phyloP scores from a whole-genome alignment of 2,888 invertebrate genomes.

The Cataglyphis cursor region DNA sequence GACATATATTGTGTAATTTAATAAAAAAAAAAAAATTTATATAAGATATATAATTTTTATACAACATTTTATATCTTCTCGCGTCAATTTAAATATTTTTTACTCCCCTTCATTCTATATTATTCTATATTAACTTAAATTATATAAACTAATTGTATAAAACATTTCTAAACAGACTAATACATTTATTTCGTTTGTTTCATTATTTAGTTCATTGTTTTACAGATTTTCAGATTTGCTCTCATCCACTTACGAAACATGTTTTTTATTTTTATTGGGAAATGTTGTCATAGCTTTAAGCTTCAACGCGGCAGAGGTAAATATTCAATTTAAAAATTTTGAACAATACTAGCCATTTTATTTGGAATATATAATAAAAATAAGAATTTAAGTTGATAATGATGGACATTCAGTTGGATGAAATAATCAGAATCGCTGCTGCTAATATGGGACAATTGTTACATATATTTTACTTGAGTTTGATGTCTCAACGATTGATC shows the following conservation, averaged over 20 bases:
- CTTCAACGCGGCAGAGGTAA: conserved; percentile 37
- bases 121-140: neutral
- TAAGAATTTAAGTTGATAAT: neutral
- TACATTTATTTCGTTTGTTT: neutral
- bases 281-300: neutral
- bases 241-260: neutral
- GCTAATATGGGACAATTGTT: neutral
- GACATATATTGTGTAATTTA: neutral
- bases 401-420: neutral
- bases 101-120: neutral
- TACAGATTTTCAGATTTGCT: conserved; percentile 25
- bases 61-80: neutral
- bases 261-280: conserved; percentile 20
- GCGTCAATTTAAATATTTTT: neutral
- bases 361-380: neutral
- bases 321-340: neutral
- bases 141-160: neutral
- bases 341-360: neutral
- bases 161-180: neutral
- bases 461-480: conserved; percentile 24
- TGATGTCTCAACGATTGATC: conserved; percentile 22
- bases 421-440: conserved; percentile 15
- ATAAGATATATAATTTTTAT: neutral
- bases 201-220: neutral
- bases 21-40: neutral